Evolutionary conservation across 2,797 vertebrate genomes (phyloP), one percentile per base, ranked within the genome.

Genomic region (Bucorvus abyssinicus): DNA sequence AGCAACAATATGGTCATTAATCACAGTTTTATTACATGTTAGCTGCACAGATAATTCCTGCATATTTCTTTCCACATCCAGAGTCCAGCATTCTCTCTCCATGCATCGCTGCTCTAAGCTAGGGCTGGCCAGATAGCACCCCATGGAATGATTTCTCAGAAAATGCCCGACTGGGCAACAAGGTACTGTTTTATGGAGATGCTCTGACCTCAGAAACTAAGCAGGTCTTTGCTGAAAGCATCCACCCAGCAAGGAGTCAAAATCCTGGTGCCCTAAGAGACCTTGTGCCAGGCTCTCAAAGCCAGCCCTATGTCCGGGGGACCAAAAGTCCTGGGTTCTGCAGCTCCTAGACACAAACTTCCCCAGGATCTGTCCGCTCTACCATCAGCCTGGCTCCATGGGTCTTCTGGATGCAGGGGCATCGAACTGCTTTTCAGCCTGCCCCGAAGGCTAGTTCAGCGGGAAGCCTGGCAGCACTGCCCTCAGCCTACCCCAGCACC

Each of bases 11-110:
- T 61, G 74, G 24, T 17, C 47, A 63, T 87, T 84, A 86, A 75
- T 81, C 93, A 71, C 19, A 47, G 17, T 63, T 89, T 91, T 71
- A 78, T 86, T 86, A n/a, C 71, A 80, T 68, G 75, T 77, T 89
- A 87, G 34, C 27, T 65, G 14, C 38, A n/a, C 14, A 68, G 52
- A 57, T 93, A 83, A 64, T 70, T 93, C 63, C 84, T 80, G 13
- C 8, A 3, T 79, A 65, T 80, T 92, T 94, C 77, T 70, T 92
- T 60, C 45, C 21, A 7, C 7, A 24, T 34, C 27, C 30, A 29
- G 21, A 75, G 32, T 78, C 49, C 36, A 53, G 44, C 4, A 0
- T 57, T 78, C 11, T 18, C 52, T 68, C 38, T 76, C n/a, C 4
- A 4, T 18, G 21, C 44, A 17, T 32, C 57, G 63, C 47, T 88